Conservation (phyloP, 2,797 vertebrate species). For the Alectoris magna region DNA sequence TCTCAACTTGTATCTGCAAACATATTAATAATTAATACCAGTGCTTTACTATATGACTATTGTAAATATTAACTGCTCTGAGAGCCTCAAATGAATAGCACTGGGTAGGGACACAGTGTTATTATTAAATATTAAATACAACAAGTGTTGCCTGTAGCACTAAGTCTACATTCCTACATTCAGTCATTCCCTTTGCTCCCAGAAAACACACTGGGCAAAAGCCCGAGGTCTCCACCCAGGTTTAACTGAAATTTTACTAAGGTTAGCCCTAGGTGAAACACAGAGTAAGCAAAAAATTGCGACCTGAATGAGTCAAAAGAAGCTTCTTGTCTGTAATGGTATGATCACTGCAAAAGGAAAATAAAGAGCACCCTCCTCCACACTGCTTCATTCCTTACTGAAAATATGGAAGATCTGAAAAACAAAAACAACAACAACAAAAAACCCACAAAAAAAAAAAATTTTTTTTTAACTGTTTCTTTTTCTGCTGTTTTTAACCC, state of each 20-base stretch:
- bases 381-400: not conserved
- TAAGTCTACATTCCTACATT: not conserved
- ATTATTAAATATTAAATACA: not conserved
- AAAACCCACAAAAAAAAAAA: not conserved
- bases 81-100: not conserved
- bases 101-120: not conserved
- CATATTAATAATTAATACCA: not conserved
- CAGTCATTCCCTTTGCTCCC: not conserved
- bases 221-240: not conserved
- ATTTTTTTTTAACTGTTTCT: not conserved
- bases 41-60: not conserved
- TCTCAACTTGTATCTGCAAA: not conserved
- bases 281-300: not conserved
- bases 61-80: conserved; percentile 10
- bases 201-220: not conserved
- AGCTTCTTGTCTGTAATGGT: not conserved
- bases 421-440: too few species aligned
- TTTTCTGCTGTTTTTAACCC: not conserved
- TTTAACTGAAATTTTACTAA: not conserved
- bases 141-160: not conserved
- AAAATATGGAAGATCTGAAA: not conserved
- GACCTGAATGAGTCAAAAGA: not conserved
- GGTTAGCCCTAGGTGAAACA: not conserved
- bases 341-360: not conserved
- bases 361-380: not conserved